Base-by-base conservation (phyloP, 1,140 invertebrate genomes). In the Drosophila kurseongensis region DNA sequence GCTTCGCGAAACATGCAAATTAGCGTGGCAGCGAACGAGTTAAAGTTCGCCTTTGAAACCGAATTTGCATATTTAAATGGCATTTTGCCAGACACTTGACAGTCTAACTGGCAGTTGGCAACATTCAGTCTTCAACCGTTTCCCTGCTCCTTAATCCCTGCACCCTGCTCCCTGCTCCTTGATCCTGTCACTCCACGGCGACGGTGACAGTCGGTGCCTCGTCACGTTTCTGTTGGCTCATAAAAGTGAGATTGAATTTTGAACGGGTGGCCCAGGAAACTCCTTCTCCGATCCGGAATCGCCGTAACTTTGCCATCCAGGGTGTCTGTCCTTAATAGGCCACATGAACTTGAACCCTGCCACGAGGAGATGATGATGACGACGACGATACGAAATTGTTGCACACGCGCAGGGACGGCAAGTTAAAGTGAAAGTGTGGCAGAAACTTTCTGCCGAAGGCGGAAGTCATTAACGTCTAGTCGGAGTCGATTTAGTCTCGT, bases 21-120 rank as follows among this genome's bases (percentile, higher is more conserved):
- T 86, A 86, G 84, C 76, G 62, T 56, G 75, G 62, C 78, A 82
- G 36, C 76, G 84, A 86, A 86, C 59, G 84, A 83, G 83, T 86
- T 86, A 88, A 89, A 86, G 83, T 83, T 86, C 83, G 73, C 48
- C 74, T 80, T 81, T 79, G 47, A 63, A 68, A 66, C 56, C 52
- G 79, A 89, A 88, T 88, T 88, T 88, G 80, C 84, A 88, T 88
- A 88, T 88, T 89, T 88, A 88, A 88, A 88, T 88, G 84, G 84
- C 80, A 77, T 72, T 76, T 78, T 72, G 83, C 75, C 62, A 77
- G 78, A 59, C 83, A 86, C 83, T 88, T 88, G 80, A 62, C 80
- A 84, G 71, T 58, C 80, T 57, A 71, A 72, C 66, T 66, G 56
- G 41, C 71, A 74, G 68, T 73, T 73, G 77, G 36, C 75, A 79